Percentiles rank a stretch among this genome's conserved stretches.
Evolutionary conservation across 2,888 invertebrate genomes (phyloP).

Genomic region (Odontocerum albicorne): DNA sequence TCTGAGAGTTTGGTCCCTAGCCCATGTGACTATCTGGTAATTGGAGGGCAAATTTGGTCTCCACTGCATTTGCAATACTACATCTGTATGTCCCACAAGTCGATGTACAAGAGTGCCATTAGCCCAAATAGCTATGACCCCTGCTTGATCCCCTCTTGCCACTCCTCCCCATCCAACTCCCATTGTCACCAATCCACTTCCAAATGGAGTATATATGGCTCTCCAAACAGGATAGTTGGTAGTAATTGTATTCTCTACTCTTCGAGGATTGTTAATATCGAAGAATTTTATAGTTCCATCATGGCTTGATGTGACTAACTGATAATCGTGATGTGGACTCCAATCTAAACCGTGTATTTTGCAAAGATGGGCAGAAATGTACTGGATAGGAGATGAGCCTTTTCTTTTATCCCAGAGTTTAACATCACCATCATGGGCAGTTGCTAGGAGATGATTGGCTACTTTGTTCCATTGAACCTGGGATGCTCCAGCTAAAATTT

Average conservation of each 20-base stretch:
- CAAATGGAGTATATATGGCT: slow-evolving; percentile 91
- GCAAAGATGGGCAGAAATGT: slow-evolving; percentile 87
- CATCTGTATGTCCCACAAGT: slow-evolving; percentile 92
- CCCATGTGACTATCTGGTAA: slow-evolving; percentile 92
- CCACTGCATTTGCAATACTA: slow-evolving; percentile 95
- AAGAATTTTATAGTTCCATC: slow-evolving; percentile 95
- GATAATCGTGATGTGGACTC: slow-evolving; percentile 84
- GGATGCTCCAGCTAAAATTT: slow-evolving; percentile 75
- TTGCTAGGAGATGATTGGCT: slow-evolving; percentile 81
- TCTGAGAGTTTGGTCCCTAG: slow-evolving; percentile 87
- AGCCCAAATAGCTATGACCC: slow-evolving; percentile 58
- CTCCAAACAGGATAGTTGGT: slow-evolving; percentile 91
- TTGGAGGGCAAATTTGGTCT: slow-evolving; percentile 71
- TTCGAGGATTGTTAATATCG: slow-evolving; percentile 82
- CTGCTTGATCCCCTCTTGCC: slow-evolving; percentile 76
- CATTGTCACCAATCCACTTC: slow-evolving; percentile 87
- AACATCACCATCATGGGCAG: slow-evolving; percentile 94
- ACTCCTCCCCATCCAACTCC: slow-evolving; percentile 86
- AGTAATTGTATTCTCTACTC: slow-evolving; percentile 81
- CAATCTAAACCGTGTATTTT: slow-evolving; percentile 94
- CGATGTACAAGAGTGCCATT: slow-evolving; percentile 77
- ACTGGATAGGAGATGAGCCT: slow-evolving; percentile 82
- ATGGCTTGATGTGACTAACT: slow-evolving; percentile 89
- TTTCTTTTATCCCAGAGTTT: slow-evolving; percentile 95
- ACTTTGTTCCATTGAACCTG: slow-evolving; percentile 94